phyloP scores from a whole-genome alignment of 2,113 vertebrate genomes.

The Corythornis madagascariensis region DNA sequence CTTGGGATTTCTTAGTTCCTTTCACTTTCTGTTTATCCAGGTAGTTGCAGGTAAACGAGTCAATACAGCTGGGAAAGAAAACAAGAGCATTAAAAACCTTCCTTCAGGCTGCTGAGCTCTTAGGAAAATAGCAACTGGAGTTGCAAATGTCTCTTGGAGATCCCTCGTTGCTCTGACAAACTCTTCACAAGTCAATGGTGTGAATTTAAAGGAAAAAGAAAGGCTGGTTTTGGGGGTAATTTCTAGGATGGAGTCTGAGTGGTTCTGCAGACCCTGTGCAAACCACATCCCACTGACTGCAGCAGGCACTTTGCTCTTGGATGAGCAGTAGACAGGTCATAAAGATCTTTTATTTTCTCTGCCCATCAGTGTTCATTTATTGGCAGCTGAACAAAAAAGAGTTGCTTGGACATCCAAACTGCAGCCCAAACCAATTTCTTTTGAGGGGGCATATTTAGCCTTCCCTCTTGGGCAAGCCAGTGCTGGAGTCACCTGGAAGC shows the following conservation, averaged over 20 bases:
- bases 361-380: not conserved
- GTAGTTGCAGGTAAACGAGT: not conserved
- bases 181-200: not conserved
- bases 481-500: not conserved
- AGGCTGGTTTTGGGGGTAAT: not conserved
- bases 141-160: not conserved
- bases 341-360: not conserved
- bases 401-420: not conserved
- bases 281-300: not conserved
- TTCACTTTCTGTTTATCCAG: not conserved
- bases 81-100: not conserved
- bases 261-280: not conserved
- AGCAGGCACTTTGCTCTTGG: not conserved
- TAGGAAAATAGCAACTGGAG: not conserved
- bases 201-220: not conserved
- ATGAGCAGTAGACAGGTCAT: not conserved
- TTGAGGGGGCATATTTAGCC: rapidly evolving
- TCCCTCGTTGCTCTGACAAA: not conserved
- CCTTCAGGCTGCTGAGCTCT: not conserved
- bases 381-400: not conserved
- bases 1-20: not conserved
- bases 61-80: not conserved
- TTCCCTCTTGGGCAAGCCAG: not conserved
- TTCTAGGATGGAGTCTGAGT: not conserved
- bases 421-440: rapidly evolving